Conservation (phyloP, 2,113 vertebrate species). For the Cinclus mexicanus region DNA sequence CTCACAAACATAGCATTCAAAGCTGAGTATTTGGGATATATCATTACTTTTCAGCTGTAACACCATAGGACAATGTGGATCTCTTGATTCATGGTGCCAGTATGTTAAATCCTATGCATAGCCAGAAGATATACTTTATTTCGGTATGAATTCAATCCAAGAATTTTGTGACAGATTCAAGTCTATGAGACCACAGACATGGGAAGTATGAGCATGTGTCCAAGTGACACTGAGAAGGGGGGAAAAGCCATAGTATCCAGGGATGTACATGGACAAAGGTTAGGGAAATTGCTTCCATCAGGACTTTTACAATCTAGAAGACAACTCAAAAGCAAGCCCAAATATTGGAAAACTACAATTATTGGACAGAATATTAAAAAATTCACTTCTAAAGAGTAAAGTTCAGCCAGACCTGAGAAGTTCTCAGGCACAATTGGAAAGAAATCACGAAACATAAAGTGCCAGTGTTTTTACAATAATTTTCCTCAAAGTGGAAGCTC, state of each 20-base stretch:
- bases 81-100: background rate
- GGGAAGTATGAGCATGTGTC: background rate
- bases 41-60: background rate
- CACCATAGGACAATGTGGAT: rapidly evolving
- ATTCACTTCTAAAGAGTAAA: background rate
- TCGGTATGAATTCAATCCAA: background rate
- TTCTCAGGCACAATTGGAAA: background rate
- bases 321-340: background rate
- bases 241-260: background rate
- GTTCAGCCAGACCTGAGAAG: background rate
- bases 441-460: background rate
- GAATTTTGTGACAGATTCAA: background rate
- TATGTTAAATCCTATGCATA: background rate
- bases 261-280: rapidly evolving
- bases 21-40: background rate
- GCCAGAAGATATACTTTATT: background rate
- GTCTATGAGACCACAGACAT: background rate
- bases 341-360: background rate
- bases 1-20: background rate
- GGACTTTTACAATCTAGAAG: background rate
- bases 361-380: background rate
- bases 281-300: background rate
- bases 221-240: background rate
- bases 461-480: background rate
- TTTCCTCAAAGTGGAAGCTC: background rate